Base-by-base conservation (phyloP, 2,888 invertebrate species). In the Sarcophaga caerulescens region DNA sequence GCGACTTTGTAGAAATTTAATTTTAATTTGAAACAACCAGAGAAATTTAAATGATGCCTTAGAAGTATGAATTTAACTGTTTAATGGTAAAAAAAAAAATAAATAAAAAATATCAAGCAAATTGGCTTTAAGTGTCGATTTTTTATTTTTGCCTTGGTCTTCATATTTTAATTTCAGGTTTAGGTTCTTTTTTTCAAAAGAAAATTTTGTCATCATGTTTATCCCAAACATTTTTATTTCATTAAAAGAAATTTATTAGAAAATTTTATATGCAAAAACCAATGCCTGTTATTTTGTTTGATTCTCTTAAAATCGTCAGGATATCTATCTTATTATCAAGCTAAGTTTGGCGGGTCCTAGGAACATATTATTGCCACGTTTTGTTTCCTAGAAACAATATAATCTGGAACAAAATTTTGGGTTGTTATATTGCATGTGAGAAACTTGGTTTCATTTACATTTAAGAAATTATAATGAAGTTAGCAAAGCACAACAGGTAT, bases 121-220 rank as follows among this genome's bases (percentile, higher is more conserved):
- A 74, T 81, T 68, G 25, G 25, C 60, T 68, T 47, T 25, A 68
- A 73, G 66, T 74, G 17, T 66, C 68, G 47, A 59, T 81, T 68
- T 71, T 62, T 23, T 71, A 17, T 44, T 11, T 60, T n/a, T 19
- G 2, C 0, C 19, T 17, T 57, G 6, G 11, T 69, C 10, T 45
- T 66, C n/a, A 62, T 74, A 60, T 62, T 68, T 10, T 74, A 68
- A 74, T 52, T 59, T 71, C 12, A 25, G 17, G 1, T n/a, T 21
- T 5, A 6, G 19, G 21, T 19, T 59, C 3, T 73, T 70, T 25
- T 4, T 47, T 6, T 14, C 45, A 44, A 60, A 57, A 44, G 65
- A 63, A 71, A 65, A 70, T 35, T 35, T 44, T 75, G 81, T 68
- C 81, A 75, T 44, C 69, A 69, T 63, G 69, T 45, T 74, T 10